Conservation (phyloP, 2,113 vertebrate genomes). For the Anarrhichthys ocellatus region DNA sequence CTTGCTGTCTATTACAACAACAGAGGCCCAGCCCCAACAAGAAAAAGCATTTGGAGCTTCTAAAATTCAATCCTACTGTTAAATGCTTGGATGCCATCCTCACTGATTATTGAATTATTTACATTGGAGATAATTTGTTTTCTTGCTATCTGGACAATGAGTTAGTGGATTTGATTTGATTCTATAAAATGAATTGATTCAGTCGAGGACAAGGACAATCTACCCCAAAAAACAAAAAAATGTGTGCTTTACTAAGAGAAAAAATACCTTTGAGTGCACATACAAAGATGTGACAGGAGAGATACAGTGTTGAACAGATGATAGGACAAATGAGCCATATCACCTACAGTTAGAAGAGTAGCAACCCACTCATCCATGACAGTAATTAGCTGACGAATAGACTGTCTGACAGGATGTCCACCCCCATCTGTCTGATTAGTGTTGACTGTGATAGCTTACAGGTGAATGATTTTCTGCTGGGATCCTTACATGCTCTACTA, state of each 20-base stretch:
- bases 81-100: slow-evolving; percentile 8
- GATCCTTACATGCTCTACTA: background rate
- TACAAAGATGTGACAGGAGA: background rate
- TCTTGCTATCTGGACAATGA: background rate
- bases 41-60: slow-evolving; percentile 38
- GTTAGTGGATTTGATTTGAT: background rate
- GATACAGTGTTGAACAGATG: background rate
- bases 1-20: slow-evolving; percentile 20
- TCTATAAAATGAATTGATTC: background rate
- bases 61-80: slow-evolving; percentile 14
- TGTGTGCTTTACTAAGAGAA: background rate
- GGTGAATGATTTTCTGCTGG: background rate
- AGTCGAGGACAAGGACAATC: background rate
- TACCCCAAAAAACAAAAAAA: background rate
- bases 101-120: slow-evolving; percentile 19
- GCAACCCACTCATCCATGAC: background rate
- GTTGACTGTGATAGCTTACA: background rate
- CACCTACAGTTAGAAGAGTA: background rate
- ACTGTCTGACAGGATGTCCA: slow-evolving; percentile 8
- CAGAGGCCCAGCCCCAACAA: slow-evolving; percentile 13
- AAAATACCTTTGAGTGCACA: background rate
- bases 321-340: background rate
- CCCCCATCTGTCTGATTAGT: slow-evolving; percentile 34
- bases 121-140: slow-evolving; percentile 5
- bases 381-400: slow-evolving; percentile 31